Evolutionary conservation across 2,113 vertebrate species (phyloP).

Genomic region (Phyllostomus discolor): DNA sequence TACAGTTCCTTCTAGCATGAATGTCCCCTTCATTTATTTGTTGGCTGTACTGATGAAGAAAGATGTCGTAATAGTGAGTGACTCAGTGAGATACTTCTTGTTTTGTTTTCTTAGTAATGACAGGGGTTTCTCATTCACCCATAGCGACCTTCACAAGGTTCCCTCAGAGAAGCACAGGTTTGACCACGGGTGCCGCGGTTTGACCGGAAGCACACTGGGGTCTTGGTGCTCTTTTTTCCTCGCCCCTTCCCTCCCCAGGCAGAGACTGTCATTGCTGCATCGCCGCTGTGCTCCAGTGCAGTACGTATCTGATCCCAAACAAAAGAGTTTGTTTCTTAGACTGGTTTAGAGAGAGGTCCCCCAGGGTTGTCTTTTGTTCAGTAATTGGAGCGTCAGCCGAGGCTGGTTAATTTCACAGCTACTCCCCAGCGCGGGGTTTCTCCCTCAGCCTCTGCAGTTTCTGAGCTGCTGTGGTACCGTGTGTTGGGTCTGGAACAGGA

Average conservation of each 20-base stretch:
- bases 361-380: constrained; percentile 58
- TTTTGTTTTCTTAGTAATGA: background rate
- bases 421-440: background rate
- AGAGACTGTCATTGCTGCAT: background rate
- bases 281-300: background rate
- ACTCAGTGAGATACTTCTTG: background rate
- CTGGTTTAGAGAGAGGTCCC: constrained; percentile 50
- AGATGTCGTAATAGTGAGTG: background rate
- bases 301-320: constrained; percentile 45
- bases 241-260: background rate
- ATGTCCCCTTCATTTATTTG: background rate
- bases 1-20: background rate
- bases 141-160: background rate
- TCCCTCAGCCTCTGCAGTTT: background rate
- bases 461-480: constrained; percentile 33
- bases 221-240: background rate
- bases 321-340: constrained; percentile 58
- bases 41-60: background rate
- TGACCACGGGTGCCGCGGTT: constrained; percentile 9
- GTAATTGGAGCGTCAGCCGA: constrained; percentile 62
- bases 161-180: background rate
- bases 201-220: background rate
- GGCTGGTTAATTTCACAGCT: constrained; percentile 67
- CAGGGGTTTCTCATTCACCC: background rate
- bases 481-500: constrained; percentile 42